Conservation (phyloP, 2,888 invertebrate species). For the Orthosia gracilis region DNA sequence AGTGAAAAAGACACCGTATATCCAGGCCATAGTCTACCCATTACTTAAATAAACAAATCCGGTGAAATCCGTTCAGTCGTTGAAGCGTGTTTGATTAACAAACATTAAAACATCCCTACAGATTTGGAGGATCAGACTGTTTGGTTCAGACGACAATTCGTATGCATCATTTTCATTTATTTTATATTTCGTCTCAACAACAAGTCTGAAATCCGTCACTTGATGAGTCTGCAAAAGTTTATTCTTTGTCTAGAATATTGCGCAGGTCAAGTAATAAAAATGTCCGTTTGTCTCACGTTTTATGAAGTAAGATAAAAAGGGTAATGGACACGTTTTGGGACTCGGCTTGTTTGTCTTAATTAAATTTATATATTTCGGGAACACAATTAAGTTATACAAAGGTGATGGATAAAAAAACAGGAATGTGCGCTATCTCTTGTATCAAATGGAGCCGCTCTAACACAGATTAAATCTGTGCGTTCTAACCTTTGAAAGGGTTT, state of each 20-base stretch:
- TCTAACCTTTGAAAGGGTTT: no score
- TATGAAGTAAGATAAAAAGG: neutral
- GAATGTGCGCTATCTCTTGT: neutral
- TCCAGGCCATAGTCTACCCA: no score
- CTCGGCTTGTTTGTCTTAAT: neutral
- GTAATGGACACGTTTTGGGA: neutral
- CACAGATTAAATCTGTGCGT: no score
- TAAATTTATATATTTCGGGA: no score
- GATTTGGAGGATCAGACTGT: no score
- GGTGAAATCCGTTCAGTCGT: no score
- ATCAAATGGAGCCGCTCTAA: neutral
- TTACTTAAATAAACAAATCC: no score
- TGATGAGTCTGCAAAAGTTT: neutral
- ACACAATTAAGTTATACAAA: no score
- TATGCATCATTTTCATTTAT: neutral
- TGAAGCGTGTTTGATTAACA: no score
- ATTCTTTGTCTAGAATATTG: slow-evolving; percentile 4
- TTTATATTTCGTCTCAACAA: slow-evolving; percentile 5
- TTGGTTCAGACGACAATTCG: neutral
- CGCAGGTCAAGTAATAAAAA: slow-evolving; percentile 8
- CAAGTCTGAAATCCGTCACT: neutral
- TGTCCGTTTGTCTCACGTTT: slow-evolving; percentile 5
- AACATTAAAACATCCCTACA: no score
- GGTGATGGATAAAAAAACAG: neutral
- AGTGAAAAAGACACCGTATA: no score